Evolutionary conservation across 2,888 invertebrate species (phyloP).

Genomic region (Limnephilus auricula): DNA sequence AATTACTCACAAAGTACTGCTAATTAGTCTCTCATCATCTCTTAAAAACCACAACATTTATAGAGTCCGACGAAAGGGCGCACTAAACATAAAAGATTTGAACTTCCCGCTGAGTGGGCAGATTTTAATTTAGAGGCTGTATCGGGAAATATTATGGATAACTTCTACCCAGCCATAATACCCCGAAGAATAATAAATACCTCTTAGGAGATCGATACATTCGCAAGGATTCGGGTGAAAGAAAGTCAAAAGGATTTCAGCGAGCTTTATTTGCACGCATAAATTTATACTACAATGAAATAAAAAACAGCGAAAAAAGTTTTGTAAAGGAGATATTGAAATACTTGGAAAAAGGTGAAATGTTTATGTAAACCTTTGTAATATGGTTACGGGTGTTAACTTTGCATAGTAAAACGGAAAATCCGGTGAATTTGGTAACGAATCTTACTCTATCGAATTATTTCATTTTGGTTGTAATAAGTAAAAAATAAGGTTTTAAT

Average conservation of each 20-base stretch:
- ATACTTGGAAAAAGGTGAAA: not conserved
- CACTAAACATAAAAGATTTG: slow-evolving; percentile 18
- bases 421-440: not conserved
- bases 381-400: not conserved
- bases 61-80: not conserved
- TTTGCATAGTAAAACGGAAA: not conserved
- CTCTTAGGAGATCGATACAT: slow-evolving; percentile 3
- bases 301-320: not conserved
- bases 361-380: slow-evolving; percentile 6
- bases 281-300: slow-evolving; percentile 13
- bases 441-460: not conserved
- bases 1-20: too few relatives aligned
- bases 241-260: slow-evolving; percentile 21
- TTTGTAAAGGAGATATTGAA: not conserved
- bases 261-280: not conserved
- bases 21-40: not conserved
- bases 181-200: slow-evolving; percentile 25
- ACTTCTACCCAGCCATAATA: not conserved
- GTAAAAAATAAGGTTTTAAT: too few relatives aligned
- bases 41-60: not conserved
- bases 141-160: slow-evolving; percentile 37
- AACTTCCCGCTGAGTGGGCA: slow-evolving; percentile 11
- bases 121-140: slow-evolving; percentile 36
- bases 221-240: not conserved
- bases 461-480: too few relatives aligned